phyloP scores from a whole-genome alignment of 2,797 vertebrate species.

The Gallinago stenura region DNA sequence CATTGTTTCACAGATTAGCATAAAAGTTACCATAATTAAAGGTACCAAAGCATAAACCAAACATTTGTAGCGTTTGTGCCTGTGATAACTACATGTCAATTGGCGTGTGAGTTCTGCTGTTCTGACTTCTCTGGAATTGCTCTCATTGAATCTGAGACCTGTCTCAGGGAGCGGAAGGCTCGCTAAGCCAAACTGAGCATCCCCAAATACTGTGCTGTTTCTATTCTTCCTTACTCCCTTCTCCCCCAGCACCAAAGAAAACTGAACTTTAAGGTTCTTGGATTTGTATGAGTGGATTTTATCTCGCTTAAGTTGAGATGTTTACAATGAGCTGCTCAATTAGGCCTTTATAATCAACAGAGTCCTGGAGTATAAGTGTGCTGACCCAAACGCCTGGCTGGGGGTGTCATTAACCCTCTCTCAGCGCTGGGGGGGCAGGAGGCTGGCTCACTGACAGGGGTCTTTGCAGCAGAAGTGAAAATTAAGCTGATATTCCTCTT shows the following conservation, averaged over 20 bases:
- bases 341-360: neutral
- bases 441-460: neutral
- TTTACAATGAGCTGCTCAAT: constrained; percentile 12
- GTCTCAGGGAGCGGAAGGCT: neutral
- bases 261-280: neutral
- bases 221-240: neutral
- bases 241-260: neutral
- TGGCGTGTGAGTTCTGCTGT: neutral
- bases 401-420: neutral
- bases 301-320: neutral
- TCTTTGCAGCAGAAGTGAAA: neutral
- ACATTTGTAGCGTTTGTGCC: neutral
- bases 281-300: neutral
- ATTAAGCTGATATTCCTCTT: neutral
- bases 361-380: neutral
- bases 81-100: neutral
- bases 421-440: neutral
- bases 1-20: constrained; percentile 47
- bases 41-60: constrained; percentile 11
- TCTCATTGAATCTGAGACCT: fast-evolving
- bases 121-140: neutral
- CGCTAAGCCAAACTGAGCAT: neutral
- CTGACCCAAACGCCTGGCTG: neutral
- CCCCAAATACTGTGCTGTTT: neutral
- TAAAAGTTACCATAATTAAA: constrained; percentile 19